Base-by-base conservation (phyloP, 35 echinoderm and acorn worm genomes). In the Anneissia japonica region DNA sequence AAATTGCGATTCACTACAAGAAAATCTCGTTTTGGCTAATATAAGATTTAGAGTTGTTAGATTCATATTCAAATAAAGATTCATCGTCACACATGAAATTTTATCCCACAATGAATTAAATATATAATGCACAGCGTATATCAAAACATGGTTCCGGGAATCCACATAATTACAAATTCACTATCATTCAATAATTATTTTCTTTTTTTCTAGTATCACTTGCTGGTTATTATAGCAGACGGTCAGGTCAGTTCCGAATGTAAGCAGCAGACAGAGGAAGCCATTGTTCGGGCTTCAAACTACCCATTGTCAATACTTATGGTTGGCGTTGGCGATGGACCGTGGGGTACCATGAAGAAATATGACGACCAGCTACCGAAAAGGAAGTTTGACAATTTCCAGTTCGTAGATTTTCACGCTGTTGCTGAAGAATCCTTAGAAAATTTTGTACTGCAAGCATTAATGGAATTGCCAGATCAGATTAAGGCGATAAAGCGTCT, bases 381-480 rank as follows among this genome's bases (percentile, higher is more conserved):
- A 51, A 73, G 95, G 37, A 90, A 88, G 75, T 97, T 97, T 88
- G 95, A 97, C 72, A 97, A 97, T 34, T 97, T 97, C 82, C 95
- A 97, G 73, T 97, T 97, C 74, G 88, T 97, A 23, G 91, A 97
- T 37, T 97, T 91, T 51, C 85, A 93, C 29, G 75, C 91, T 3
- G 45, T 34, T 16, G n/a, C n/a, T n/a, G n/a, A n/a, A n/a, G 82
- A 90, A 38, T 80, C 81, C 0, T 91, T 93, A 77, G 46, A 91
- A 23, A 36, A 84, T 0, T 97, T 97, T 86, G 95, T 91, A 5
- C 36, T 97, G 40, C 85, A 91, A 35, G 91, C 95, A 31, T 84
- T 97, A 3, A 97, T 97, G 95, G 95, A 97, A 73, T 91, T 97
- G 37, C 95, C 95, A 0, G 91, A 97, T 77, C 95, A 97, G 77